These are phyloP conservation scores for Habropoda laboriosa DNA, from an alignment of 1,140 invertebrate genomes.

Conservation along the genomic window DNA sequence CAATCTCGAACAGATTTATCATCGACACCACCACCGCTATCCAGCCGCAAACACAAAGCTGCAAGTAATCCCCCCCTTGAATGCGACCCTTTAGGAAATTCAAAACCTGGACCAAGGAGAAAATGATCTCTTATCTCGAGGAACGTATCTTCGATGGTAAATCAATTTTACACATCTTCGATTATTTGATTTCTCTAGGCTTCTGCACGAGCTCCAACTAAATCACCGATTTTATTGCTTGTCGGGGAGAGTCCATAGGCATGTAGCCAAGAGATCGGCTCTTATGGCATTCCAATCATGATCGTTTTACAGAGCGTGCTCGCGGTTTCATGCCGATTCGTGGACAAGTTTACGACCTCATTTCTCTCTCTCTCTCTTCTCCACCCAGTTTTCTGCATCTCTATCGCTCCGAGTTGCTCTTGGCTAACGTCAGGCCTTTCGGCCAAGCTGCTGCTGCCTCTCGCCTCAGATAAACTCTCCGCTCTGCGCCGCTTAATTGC, in stretches of 20 bases:
- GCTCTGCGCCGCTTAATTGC: conserved; percentile 72
- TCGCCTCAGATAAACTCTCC: conserved; percentile 68
- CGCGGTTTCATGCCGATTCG: conserved; percentile 61
- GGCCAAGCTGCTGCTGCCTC: conserved; percentile 35
- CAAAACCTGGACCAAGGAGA: not conserved
- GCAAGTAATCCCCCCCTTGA: no score
- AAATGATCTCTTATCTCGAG: conserved; percentile 15
- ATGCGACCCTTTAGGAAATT: conserved; percentile 22
- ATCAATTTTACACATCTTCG: conserved; percentile 48
- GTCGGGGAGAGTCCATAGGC: not conserved
- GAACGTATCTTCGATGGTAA: conserved; percentile 7
- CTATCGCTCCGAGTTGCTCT: not conserved
- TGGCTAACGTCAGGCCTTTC: not conserved
- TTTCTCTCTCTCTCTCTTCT: not conserved
- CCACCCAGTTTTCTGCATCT: no score
- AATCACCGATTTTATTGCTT: conserved; percentile 53
- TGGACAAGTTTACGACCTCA: conserved; percentile 48
- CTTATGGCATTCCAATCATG: conserved; percentile 45
- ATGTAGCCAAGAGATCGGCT: conserved; percentile 1
- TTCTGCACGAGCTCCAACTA: conserved; percentile 8
- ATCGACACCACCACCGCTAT: not conserved
- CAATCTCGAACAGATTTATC: conserved; percentile 15
- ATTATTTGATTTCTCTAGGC: conserved; percentile 36
- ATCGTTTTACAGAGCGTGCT: conserved; percentile 36
- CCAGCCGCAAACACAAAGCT: no score